Conservation (phyloP, 2,888 invertebrate species). For the Mimas tiliae region DNA sequence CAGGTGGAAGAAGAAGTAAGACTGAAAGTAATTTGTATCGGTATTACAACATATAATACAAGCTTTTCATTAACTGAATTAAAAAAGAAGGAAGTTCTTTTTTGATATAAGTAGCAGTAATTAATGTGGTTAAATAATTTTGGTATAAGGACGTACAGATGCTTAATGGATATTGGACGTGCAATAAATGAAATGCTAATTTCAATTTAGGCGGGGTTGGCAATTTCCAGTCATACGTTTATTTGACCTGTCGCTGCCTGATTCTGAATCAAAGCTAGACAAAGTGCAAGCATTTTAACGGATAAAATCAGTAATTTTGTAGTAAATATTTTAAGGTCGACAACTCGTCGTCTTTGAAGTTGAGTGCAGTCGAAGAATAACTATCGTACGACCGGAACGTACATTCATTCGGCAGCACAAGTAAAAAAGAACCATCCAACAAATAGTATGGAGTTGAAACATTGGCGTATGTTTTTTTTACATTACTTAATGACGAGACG, state of each 20-base stretch:
- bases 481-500: no score
- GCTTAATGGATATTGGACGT: constrained; percentile 22
- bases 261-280: constrained; percentile 5
- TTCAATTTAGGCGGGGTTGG: constrained; percentile 16
- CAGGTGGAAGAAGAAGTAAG: neutral
- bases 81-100: no score
- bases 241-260: constrained; percentile 15
- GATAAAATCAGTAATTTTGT: no score
- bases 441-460: no score
- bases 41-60: neutral
- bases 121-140: neutral
- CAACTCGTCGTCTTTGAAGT: no score
- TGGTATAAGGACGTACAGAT: neutral
- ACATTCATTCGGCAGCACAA: no score
- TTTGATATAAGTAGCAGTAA: no score
- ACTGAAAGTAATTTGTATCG: neutral
- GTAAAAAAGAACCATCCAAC: no score
- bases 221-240: constrained; percentile 17
- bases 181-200: constrained; percentile 26
- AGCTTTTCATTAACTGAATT: no score
- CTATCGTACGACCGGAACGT: no score
- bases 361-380: no score
- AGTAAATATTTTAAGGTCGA: neutral
- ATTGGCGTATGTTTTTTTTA: no score
- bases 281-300: neutral